Evolutionary conservation across 30 jellyfish, hydroid and myxozoan genomes (phyloP), one percentile per base, ranked within the genome.

Genomic region (Chrysaora quinquecirrha): DNA sequence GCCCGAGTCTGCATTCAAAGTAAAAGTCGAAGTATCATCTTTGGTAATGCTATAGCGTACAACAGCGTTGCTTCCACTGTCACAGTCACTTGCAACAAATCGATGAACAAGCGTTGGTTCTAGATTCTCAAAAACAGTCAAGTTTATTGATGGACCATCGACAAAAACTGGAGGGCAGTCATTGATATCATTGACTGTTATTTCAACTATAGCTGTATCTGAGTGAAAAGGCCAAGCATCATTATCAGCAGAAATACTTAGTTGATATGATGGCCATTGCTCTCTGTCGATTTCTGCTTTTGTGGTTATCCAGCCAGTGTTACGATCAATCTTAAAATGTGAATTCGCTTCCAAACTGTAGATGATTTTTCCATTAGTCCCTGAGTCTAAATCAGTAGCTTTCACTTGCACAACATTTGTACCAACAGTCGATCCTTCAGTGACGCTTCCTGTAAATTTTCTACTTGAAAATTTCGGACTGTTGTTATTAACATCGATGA

Each of bases 121-220:
- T 0, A 80, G 79, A 65, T 95, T 95, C 47, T 95, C 99, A 31
- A 85, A 68, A 20, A 95, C 87, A 7, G 88, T 86, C 47, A 89
- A 25, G 38, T 65, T 67, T 28, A 88, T 76, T 1, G 65, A 49
- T 10, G 89, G 47, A 0, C 97, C 97, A 20, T 72, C 96, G 7
- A 80, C 60, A 46, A 95, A 95, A 21, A 75, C 93, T 19, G 99
- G 99, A 2, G 95, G 84, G 56, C 90, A 80, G 71, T 95, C 99
- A 85, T 95, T 95, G 20, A 64, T 78, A 64, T 95, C 99, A 30
- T 89, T 91, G 25, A 95, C 95, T 28, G 75, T 76, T 34, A 95
- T 84, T 4, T 50, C 61, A 24, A 95, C 94, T 3, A 66, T 52
- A 7, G 98, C 96, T 21, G 82, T 58, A 63, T 88, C 95, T 27